Evolutionary conservation across 2,888 invertebrate species (phyloP).

Genomic region (Polyploca ridens): DNA sequence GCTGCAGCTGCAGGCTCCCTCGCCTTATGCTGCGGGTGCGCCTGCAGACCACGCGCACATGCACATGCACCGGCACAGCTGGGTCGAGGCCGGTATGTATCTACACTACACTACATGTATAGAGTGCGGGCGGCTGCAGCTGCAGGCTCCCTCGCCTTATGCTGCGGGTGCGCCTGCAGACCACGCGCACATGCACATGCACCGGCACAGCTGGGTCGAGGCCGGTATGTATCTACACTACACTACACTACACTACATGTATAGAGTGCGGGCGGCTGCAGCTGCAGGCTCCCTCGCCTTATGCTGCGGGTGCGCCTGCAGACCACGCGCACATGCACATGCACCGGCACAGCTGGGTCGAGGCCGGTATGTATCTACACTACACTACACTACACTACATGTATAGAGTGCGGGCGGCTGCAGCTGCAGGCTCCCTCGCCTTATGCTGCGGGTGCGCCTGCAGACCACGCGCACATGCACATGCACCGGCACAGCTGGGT

Average conservation of each 20-base stretch:
- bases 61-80: too few relatives aligned
- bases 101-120: constrained; percentile 65
- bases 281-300: constrained; percentile 82
- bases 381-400: too few relatives aligned
- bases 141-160: constrained; percentile 85
- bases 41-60: too few relatives aligned
- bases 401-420: constrained; percentile 88
- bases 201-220: too few relatives aligned
- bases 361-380: constrained; percentile 66
- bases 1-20: constrained; percentile 78
- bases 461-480: constrained; percentile 53
- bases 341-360: constrained; percentile 92
- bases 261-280: constrained; percentile 88
- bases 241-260: constrained; percentile 48
- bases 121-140: constrained; percentile 86
- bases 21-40: constrained; percentile 79
- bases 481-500: constrained; percentile 91
- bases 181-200: too few relatives aligned
- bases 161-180: constrained; percentile 37
- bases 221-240: too few relatives aligned
- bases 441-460: constrained; percentile 69
- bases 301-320: constrained; percentile 61
- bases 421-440: constrained; percentile 82
- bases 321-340: constrained; percentile 60
- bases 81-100: too few relatives aligned